These are phyloP conservation scores for Tachina grossa DNA, from an alignment of 2,888 invertebrate species.

Conservation along the genomic window DNA sequence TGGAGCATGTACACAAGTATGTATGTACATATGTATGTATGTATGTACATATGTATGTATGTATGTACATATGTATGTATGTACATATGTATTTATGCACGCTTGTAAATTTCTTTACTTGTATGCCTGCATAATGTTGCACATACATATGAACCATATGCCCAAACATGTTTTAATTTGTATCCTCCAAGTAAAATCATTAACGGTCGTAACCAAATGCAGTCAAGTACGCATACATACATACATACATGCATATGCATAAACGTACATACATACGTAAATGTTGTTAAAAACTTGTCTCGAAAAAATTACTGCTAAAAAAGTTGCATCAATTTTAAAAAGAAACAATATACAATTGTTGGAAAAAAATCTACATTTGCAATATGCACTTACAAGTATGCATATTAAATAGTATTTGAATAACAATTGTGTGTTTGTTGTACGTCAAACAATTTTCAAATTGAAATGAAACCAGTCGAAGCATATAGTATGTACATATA, in stretches of 20 bases:
- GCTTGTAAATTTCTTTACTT: background rate
- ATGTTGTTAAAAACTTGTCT: background rate
- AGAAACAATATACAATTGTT: background rate
- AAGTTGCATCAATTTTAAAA: constrained; percentile 22
- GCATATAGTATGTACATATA: too few species aligned
- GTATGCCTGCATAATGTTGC: constrained; percentile 40
- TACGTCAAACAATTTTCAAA: too few species aligned
- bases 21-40: too few species aligned
- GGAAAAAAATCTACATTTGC: background rate
- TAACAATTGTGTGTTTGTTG: background rate
- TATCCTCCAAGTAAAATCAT: constrained; percentile 5
- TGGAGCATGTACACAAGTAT: background rate
- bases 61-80: background rate
- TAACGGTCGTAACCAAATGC: constrained; percentile 1
- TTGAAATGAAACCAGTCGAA: too few species aligned
- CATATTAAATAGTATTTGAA: background rate
- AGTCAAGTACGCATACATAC: background rate
- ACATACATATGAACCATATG: constrained; percentile 26
- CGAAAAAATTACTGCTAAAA: background rate
- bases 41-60: too few species aligned
- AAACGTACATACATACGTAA: too few species aligned
- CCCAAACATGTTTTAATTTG: constrained; percentile 1
- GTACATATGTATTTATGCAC: background rate
- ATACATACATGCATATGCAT: too few species aligned
- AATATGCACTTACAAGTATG: background rate